These are phyloP conservation scores for Phoxinus phoxinus DNA, from an alignment of 2,113 vertebrate genomes.

Conservation along the genomic window DNA sequence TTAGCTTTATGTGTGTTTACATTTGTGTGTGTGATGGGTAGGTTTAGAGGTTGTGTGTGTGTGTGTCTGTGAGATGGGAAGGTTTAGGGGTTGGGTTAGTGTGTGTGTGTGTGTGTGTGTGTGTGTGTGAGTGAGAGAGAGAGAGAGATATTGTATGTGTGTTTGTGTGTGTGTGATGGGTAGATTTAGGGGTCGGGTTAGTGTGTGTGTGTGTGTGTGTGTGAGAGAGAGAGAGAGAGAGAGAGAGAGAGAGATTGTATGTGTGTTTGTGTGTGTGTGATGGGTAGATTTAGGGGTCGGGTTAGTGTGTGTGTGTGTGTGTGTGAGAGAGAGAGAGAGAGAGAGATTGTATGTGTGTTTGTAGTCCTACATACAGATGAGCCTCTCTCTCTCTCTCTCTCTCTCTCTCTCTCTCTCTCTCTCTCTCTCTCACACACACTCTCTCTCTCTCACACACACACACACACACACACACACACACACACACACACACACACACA, in stretches of 20 bases:
- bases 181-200: no score
- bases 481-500: constrained; percentile 35
- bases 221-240: constrained; percentile 30
- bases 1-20: not conserved
- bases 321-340: not conserved
- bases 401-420: constrained; percentile 67
- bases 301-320: not conserved
- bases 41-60: no score
- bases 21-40: constrained; percentile 13
- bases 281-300: no score
- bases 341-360: constrained; percentile 33
- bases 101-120: constrained; percentile 27
- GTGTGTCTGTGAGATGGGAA: no score
- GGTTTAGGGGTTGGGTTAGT: no score
- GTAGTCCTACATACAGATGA: constrained; percentile 79
- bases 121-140: no score
- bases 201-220: not conserved
- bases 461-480: constrained; percentile 31
- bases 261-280: constrained; percentile 8
- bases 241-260: no score
- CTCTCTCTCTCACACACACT: constrained; percentile 68
- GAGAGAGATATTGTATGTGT: no score
- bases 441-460: constrained; percentile 70
- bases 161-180: no score
- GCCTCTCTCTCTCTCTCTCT: constrained; percentile 26